phyloP scores from a whole-genome alignment of 2,888 invertebrate species.

The Sycophila texana region DNA sequence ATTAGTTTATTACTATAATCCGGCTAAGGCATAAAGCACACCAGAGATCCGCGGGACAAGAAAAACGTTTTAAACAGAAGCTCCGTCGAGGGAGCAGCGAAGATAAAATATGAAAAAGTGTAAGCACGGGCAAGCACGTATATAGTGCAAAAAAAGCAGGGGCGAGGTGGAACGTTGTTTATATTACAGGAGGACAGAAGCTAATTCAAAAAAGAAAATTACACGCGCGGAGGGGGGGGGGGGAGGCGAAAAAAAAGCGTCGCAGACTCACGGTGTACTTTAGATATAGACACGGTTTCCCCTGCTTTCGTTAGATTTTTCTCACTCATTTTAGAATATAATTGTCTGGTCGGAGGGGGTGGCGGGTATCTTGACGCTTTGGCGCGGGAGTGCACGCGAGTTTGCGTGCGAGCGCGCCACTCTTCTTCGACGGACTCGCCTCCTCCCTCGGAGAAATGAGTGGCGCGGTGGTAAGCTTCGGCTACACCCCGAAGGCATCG shows the following conservation, averaged over 20 bases:
- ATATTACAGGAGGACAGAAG: too few species aligned
- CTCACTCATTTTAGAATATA: constrained; percentile 13
- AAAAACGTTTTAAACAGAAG: constrained; percentile 50
- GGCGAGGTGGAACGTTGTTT: not conserved
- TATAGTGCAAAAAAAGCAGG: not conserved
- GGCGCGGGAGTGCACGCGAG: constrained; percentile 66
- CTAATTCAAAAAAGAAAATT: too few species aligned
- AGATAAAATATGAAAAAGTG: not conserved
- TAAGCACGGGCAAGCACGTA: not conserved
- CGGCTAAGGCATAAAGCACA: constrained; percentile 58
- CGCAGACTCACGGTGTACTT: not conserved
- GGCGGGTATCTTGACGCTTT: constrained; percentile 17
- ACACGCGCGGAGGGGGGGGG: not conserved
- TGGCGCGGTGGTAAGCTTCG: constrained; percentile 37
- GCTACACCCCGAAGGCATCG: constrained; percentile 15
- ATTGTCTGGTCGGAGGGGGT: constrained; percentile 11
- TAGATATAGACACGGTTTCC: not conserved
- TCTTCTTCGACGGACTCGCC: constrained; percentile 35
- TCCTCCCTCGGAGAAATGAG: not conserved
- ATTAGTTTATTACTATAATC: constrained; percentile 69
- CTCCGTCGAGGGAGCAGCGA: constrained; percentile 11
- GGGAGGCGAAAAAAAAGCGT: not conserved
- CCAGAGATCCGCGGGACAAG: constrained; percentile 32
- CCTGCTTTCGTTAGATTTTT: not conserved
- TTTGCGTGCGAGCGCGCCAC: constrained; percentile 69